Evolutionary conservation across 2,797 vertebrate genomes (phyloP).

Genomic region (Argya squamiceps): DNA sequence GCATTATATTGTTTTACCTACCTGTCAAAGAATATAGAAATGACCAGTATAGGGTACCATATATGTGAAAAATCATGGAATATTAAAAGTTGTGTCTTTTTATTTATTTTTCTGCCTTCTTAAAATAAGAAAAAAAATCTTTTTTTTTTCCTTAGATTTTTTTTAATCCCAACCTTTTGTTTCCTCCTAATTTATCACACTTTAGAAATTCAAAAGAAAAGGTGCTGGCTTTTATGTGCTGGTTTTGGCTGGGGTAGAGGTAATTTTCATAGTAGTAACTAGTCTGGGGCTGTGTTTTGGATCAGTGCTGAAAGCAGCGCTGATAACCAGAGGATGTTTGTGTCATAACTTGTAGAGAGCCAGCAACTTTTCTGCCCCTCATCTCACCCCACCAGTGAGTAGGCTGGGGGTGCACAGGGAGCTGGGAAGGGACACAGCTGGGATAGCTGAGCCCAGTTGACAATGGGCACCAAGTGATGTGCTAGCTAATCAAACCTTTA

Average conservation of each 20-base stretch:
- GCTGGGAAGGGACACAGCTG: not conserved
- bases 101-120: not conserved
- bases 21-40: not conserved
- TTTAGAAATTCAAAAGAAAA: not conserved
- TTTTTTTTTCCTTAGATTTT: not conserved
- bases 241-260: not conserved
- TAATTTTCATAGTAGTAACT: not conserved
- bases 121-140: not conserved
- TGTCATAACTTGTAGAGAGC: not conserved
- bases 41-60: accelerated
- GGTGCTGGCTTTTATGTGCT: not conserved
- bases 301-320: not conserved
- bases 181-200: not conserved
- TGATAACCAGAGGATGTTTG: not conserved
- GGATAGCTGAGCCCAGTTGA: not conserved
- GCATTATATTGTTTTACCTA: not conserved
- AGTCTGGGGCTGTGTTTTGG: not conserved
- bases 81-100: not conserved
- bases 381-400: accelerated
- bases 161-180: not conserved
- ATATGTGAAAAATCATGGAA: not conserved
- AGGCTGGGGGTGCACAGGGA: not conserved
- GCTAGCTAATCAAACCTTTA: not conserved
- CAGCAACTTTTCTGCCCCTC: not conserved
- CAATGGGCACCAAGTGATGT: accelerated